Conservation (phyloP, 2,797 vertebrate genomes). For the Okamejei kenojei region DNA sequence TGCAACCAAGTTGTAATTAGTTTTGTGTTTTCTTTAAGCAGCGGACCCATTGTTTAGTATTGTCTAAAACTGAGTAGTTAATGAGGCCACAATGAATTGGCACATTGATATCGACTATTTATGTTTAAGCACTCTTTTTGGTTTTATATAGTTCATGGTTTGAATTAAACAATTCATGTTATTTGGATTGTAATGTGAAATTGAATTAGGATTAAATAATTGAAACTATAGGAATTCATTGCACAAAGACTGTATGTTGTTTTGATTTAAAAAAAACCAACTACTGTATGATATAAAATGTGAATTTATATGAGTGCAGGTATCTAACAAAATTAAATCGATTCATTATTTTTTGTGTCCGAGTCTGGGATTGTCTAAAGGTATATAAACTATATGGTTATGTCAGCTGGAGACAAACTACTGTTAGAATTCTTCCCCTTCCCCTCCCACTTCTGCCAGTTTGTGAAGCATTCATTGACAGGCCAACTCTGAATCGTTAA, state of each 20-base stretch:
- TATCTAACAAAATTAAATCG: not conserved
- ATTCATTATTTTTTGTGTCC: not conserved
- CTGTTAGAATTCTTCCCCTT: not conserved
- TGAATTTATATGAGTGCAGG: not conserved
- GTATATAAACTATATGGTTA: not conserved
- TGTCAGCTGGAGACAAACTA: not conserved
- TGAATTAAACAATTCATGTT: not conserved
- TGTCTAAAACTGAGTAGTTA: not conserved
- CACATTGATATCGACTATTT: not conserved
- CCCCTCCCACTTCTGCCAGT: not conserved
- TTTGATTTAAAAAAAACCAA: not conserved
- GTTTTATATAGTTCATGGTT: not conserved
- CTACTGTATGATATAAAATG: not conserved
- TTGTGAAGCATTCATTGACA: conserved; percentile 24
- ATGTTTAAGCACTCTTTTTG: not conserved
- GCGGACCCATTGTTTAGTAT: not conserved
- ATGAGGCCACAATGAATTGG: not conserved
- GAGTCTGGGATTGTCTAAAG: not conserved
- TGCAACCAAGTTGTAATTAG: not conserved
- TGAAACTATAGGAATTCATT: not conserved
- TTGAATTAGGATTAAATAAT: conserved; percentile 14
- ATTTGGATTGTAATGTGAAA: not conserved
- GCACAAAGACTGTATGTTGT: not conserved
- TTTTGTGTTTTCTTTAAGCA: not conserved
- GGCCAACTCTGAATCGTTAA: not conserved